Base-by-base conservation (phyloP, 1,140 invertebrate genomes). In the Nylanderia fulva region DNA sequence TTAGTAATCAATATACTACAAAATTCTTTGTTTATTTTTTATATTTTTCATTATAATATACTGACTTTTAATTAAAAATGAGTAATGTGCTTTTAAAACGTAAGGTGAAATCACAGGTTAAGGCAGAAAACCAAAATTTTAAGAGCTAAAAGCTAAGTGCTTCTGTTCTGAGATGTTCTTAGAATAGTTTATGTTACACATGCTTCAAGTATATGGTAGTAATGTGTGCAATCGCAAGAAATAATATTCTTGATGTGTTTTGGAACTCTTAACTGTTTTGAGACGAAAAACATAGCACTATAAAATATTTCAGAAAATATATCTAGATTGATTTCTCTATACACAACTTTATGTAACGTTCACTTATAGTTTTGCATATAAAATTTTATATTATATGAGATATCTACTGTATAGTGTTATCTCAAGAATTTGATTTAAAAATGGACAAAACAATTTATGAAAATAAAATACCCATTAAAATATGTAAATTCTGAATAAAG, bases 141-240 rank as follows among this genome's bases (percentile, higher is more conserved):
- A 80, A 71, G 33, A 71, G 48, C 29, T 52, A 15, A 68, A 79
- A 80, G 18, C 36, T 52, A 80, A 80, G 64, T 58, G 24, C 18
- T 21, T 21, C 13, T 66, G 33, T 36, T 69, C 24, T 39, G 33
- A 24, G 0, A 80, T 33, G 15, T 58, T 71, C 11, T 8, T 80
- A 33, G 13, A 71, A 71, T 58, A 33, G 11, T 80, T 80, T 71
- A 58, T 71, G 33, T 48, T 13, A 5, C 18, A 5, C 13, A 21
- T 24, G 7, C 15, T 56, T 80, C 11, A 24, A 33, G 7, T 27
- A 13, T 7, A 71, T 42, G 27, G 36, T 7, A 7, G 29, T 64
- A 52, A 77, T 48, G 36, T n/a, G 36, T 33, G 29, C 48, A 42
- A 56, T 80, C 11, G 33, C 33, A 24, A 79, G n/a, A 76, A 69